Base-by-base conservation (phyloP, 1,140 invertebrate species). In the Patella vulgata region DNA sequence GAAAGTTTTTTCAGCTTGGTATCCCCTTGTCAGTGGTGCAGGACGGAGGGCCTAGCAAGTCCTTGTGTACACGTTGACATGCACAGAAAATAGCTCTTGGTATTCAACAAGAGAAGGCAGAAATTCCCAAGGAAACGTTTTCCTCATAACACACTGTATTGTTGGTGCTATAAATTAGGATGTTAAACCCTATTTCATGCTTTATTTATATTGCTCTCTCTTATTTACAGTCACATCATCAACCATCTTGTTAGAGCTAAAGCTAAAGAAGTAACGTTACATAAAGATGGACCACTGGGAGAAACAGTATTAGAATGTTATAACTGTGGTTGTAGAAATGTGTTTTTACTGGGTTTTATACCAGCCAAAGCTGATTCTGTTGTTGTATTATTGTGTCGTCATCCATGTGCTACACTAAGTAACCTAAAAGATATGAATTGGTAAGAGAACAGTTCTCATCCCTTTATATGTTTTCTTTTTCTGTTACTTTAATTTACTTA, bases 321-420 rank as follows among this genome's bases (percentile, higher is more conserved):
- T 84, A 96, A 96, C 17, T 99, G 98, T 87, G 97, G 95, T 27
- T 95, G 96, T 44, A 89, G 95, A 48, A 86, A 86, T 65, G 96
- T 99, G 0, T 99, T 99, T 86, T 92, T 99, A 27, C 87, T 99
- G 47, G 98, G 98, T 52, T 99, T 98, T 81, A 99, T 99, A 76
- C 97, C 97, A 3, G 97, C 97, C 12, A 99, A 99, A 86, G 96
- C 97, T 9, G 97, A 99, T 84, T 98, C 96, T 1, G 96, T 99
- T 42, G 97, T 99, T n/a, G 96, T 99, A 0, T 84, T 99, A 47
- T 87, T 99, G 0, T 99, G 98, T 79, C 89, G 97, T 2, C 95
- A 98, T 86, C 97, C 97, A 5, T 99, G 98, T 86, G 96, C 97
- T 53, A 93, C 95, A 6, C 95, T 98, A 83, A 96, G 91, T 80